Evolutionary conservation across 2,888 invertebrate species (phyloP).

Genomic region (Abrostola triplasia): DNA sequence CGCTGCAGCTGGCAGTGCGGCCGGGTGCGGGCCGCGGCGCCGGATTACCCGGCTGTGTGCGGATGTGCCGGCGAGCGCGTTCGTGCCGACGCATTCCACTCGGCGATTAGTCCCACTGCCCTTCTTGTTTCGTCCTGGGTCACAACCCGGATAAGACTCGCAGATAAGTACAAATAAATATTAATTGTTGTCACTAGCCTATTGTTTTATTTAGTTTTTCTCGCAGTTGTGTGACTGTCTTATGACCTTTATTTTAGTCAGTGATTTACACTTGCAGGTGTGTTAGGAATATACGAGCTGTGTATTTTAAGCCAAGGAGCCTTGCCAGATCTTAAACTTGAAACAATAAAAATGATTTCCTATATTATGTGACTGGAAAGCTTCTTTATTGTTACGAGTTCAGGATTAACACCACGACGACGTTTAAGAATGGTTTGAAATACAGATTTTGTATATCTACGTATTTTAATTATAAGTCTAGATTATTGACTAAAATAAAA

Average conservation of each 20-base stretch:
- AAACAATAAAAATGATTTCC: background rate
- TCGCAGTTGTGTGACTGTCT: background rate
- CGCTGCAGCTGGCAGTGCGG: constrained; percentile 62
- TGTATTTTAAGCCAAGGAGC: background rate
- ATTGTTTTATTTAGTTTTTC: constrained; percentile 5
- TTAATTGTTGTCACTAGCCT: constrained; percentile 42
- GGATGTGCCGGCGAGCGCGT: constrained; percentile 71
- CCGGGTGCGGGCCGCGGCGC: constrained; percentile 69
- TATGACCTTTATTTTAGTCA: constrained; percentile 15
- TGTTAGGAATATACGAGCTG: background rate
- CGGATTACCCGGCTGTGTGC: constrained; percentile 62
- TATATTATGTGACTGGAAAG: background rate
- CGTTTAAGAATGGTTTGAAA: constrained; percentile 3
- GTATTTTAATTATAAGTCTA: background rate
- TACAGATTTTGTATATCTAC: background rate
- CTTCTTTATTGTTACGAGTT: background rate
- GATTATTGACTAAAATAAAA: constrained; percentile 12
- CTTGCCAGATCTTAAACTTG: background rate
- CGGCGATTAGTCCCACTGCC: constrained; percentile 82
- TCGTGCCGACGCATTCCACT: constrained; percentile 80
- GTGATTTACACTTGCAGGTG: background rate
- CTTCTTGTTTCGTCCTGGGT: constrained; percentile 71
- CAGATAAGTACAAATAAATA: constrained; percentile 75
- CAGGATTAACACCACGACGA: background rate
- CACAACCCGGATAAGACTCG: constrained; percentile 66